A percentile compares a stretch with the other conserved stretches of the same genome.
Evolutionary conservation across 2,888 invertebrate genomes (phyloP).

Genomic region (Leucozona laternaria): DNA sequence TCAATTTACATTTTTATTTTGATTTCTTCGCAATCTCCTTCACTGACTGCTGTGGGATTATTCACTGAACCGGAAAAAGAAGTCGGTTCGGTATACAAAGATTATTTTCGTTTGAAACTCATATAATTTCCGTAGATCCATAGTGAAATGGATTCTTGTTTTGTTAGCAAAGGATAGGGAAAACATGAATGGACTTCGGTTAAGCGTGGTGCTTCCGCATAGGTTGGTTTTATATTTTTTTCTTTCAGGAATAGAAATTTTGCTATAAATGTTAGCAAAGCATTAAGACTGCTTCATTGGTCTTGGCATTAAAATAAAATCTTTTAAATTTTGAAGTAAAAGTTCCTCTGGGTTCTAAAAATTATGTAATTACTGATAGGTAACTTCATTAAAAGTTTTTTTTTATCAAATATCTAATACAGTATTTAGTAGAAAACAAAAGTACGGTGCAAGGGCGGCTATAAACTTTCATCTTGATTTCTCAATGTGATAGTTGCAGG

Average conservation of each 20-base stretch:
- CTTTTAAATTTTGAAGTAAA: background rate
- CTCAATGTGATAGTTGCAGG: too few species aligned
- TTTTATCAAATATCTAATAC: too few species aligned
- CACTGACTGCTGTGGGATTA: constrained; percentile 14
- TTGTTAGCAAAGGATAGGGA: background rate
- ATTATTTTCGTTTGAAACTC: constrained; percentile 52
- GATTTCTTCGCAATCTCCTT: background rate
- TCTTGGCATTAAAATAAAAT: background rate
- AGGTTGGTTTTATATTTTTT: background rate
- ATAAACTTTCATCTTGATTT: too few species aligned
- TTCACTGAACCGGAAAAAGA: constrained; percentile 62
- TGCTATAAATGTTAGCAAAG: background rate
- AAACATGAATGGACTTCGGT: background rate
- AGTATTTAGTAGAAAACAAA: too few species aligned
- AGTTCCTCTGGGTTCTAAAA: background rate
- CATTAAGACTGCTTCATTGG: background rate
- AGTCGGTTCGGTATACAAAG: constrained; percentile 2
- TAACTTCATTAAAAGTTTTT: too few species aligned
- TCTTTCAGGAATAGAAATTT: background rate
- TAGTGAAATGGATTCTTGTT: constrained; percentile 29
- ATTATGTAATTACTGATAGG: too few species aligned
- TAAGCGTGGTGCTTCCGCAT: background rate
- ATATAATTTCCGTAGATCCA: constrained; percentile 45
- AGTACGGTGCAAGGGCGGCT: too few species aligned
- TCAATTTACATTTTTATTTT: constrained; percentile 51